These are phyloP conservation scores for Damaliscus lunatus DNA, from an alignment of 2,113 vertebrate genomes.

Conservation along the genomic window DNA sequence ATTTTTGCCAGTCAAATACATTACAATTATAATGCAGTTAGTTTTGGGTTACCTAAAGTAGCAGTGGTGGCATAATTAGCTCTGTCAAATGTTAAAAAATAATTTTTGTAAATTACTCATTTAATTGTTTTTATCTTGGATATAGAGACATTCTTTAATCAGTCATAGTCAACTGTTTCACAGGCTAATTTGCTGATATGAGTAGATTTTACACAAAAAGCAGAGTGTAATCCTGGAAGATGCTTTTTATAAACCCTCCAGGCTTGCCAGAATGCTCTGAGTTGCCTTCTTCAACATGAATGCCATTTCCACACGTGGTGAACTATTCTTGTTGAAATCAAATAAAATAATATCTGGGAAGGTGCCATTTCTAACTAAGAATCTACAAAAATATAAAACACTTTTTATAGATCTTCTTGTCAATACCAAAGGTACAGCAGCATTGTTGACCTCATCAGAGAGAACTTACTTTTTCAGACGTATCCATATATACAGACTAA, in stretches of 20 bases:
- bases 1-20: background rate
- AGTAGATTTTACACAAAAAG: background rate
- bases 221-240: background rate
- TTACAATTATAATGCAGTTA: slow-evolving; percentile 15
- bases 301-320: background rate
- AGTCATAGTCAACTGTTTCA: slow-evolving; percentile 46
- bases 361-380: background rate
- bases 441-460: background rate
- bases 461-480: background rate
- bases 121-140: slow-evolving; percentile 50
- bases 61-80: background rate
- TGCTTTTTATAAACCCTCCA: background rate
- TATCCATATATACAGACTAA: background rate
- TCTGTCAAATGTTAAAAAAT: slow-evolving; percentile 49
- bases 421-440: background rate
- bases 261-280: background rate
- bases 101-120: slow-evolving; percentile 51
- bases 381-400: background rate
- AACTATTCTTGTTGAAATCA: background rate
- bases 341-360: background rate
- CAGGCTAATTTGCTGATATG: slow-evolving; percentile 22
- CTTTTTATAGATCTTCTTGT: background rate
- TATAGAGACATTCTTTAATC: slow-evolving; percentile 53
- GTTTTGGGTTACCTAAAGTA: background rate
- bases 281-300: background rate